These are phyloP conservation scores for Cydia fagiglandana DNA, from an alignment of 1,140 invertebrate species.

Conservation along the genomic window DNA sequence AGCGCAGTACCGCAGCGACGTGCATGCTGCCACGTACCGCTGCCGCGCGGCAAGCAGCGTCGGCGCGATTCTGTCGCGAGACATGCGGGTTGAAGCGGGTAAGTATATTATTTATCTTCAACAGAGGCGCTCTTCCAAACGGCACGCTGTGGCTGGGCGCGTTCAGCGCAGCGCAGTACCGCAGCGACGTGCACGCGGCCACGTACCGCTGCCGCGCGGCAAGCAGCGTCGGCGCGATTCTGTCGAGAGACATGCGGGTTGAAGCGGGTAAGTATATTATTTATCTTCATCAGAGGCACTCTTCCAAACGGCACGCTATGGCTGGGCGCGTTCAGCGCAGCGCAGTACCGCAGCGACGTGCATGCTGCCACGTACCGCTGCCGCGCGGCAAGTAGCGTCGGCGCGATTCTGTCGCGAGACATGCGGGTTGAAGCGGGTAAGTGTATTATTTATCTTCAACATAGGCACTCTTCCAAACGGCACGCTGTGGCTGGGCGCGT, in stretches of 20 bases:
- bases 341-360: slow-evolving; percentile 83
- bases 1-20: slow-evolving; percentile 82
- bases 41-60: slow-evolving; percentile 84
- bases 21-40: slow-evolving; percentile 84
- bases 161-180: slow-evolving; percentile 82
- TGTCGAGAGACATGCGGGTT: slow-evolving; percentile 85
- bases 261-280: slow-evolving; percentile 65
- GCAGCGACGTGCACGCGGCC: slow-evolving; percentile 83
- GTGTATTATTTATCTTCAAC: slow-evolving; percentile 45
- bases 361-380: slow-evolving; percentile 85
- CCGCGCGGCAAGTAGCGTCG: slow-evolving; percentile 83
- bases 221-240: slow-evolving; percentile 83
- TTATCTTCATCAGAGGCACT: too few relatives aligned
- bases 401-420: slow-evolving; percentile 84
- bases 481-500: slow-evolving; percentile 83
- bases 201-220: slow-evolving; percentile 85
- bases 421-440: slow-evolving; percentile 81
- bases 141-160: slow-evolving; percentile 83
- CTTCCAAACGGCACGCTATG: slow-evolving; percentile 85
- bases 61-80: slow-evolving; percentile 84
- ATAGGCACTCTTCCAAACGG: slow-evolving; percentile 82
- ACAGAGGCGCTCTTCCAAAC: slow-evolving; percentile 80
- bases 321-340: slow-evolving; percentile 82
- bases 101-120: slow-evolving; percentile 45
- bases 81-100: slow-evolving; percentile 82